phyloP scores from a whole-genome alignment of 2,888 invertebrate species.

The Chymomyza fuscimana region DNA sequence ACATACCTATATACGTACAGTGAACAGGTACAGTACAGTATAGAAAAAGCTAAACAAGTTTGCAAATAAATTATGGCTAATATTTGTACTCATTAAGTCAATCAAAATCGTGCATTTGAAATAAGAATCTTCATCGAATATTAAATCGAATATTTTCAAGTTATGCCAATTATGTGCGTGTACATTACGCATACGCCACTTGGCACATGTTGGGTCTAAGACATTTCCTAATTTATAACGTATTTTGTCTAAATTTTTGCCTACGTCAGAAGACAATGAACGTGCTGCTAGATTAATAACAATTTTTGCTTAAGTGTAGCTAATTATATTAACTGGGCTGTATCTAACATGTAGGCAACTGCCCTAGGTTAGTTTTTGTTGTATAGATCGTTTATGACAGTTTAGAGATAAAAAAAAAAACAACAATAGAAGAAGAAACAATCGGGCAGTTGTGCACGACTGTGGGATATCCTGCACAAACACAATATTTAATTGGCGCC shows the following conservation, averaged over 20 bases:
- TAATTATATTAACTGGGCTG: background rate
- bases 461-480: too few species aligned
- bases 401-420: background rate
- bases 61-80: background rate
- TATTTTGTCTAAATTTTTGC: constrained; percentile 29
- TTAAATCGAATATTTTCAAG: constrained; percentile 2
- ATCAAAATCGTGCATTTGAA: background rate
- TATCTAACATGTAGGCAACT: constrained; percentile 31
- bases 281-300: constrained; percentile 18
- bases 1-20: too few species aligned
- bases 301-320: background rate
- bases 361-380: constrained; percentile 50
- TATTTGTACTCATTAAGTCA: background rate
- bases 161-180: constrained; percentile 10
- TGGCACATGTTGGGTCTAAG: background rate
- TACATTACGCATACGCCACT: constrained; percentile 46
- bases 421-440: too few species aligned
- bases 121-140: background rate
- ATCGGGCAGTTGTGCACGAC: too few species aligned
- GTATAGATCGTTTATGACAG: too few species aligned
- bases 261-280: constrained; percentile 36
- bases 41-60: too few species aligned
- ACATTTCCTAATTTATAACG: background rate
- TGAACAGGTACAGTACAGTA: too few species aligned
- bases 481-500: too few species aligned